Evolutionary conservation across 2,113 vertebrate genomes (phyloP), one percentile per base, ranked within the genome.

Genomic region (Pagrus major): DNA sequence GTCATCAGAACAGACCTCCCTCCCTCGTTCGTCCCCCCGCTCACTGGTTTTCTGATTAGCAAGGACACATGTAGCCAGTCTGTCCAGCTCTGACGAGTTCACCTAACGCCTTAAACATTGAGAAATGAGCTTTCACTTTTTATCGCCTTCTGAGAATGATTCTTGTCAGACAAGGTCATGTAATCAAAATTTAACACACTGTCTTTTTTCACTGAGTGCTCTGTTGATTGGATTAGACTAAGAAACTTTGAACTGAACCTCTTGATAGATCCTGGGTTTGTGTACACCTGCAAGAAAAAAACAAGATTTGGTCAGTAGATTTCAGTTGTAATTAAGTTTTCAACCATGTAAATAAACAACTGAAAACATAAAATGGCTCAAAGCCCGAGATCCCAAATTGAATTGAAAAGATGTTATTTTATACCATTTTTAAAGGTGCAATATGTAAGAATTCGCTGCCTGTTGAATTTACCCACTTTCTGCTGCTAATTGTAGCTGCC

Each of bases 1-100:
- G 21, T 85, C 86, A 86, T 83, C 83, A 69, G 58, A 83, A 54
- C 71, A 78, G 52, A 25, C 86, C 52, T 76, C 71, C 44, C 71
- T 31, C 60, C 27, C 52, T 59, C 15, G 14, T 78, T 54, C 58
- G 47, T 44, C 67, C 69, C 68, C 39, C 27, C 5, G 1, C 60
- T 71, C 51, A 51, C 79, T 68, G 68, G 49, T 76, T 9, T 76
- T 20, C 72, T 61, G 73, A 71, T 64, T 42, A 84, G 55, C 78
- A 72, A 81, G 80, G 86, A 75, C 83, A 86, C 42, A 49, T 68
- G 20, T 14, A 60, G 31, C 12, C 39, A 51, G 71, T 60, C 81
- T n/a, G 59, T 59, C 41, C 21, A 27, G 54, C 27, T 47, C 18
- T 71, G 31, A 76, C 42, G 47, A 67, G 47, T 76, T 69, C 64